Evolutionary conservation across 2,113 vertebrate genomes (phyloP).

Genomic region (Ceyx melanurus): DNA sequence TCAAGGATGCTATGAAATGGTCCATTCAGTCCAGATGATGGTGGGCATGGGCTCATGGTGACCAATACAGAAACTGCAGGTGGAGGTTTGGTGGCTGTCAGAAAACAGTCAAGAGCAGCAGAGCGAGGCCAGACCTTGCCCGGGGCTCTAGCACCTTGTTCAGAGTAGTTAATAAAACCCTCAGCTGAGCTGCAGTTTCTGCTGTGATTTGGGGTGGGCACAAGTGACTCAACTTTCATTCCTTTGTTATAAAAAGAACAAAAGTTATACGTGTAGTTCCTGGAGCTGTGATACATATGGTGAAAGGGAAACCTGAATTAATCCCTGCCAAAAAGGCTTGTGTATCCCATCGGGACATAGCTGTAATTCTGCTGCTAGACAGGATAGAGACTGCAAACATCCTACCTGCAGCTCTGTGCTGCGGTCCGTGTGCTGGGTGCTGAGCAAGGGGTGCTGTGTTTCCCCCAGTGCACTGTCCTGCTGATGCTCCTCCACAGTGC

Average conservation of each 20-base stretch:
- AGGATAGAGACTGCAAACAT: neutral
- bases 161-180: neutral
- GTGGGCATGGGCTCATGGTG: neutral
- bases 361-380: neutral
- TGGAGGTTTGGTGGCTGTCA: neutral
- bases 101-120: neutral
- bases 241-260: neutral
- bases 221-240: neutral
- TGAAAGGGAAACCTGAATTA: neutral
- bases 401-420: neutral
- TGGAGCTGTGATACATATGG: neutral
- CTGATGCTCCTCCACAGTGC: fast-evolving
- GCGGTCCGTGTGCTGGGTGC: neutral
- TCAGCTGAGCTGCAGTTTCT: neutral
- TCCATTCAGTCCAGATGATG: neutral
- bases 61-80: neutral
- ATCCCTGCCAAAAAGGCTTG: neutral
- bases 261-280: neutral
- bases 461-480: neutral
- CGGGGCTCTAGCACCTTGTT: neutral
- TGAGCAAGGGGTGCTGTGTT: neutral
- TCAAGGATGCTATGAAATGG: neutral
- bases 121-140: neutral
- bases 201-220: neutral
- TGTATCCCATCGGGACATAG: neutral